These are phyloP conservation scores for Aptenodytes patagonicus DNA, from an alignment of 2,113 vertebrate species.

Conservation along the genomic window DNA sequence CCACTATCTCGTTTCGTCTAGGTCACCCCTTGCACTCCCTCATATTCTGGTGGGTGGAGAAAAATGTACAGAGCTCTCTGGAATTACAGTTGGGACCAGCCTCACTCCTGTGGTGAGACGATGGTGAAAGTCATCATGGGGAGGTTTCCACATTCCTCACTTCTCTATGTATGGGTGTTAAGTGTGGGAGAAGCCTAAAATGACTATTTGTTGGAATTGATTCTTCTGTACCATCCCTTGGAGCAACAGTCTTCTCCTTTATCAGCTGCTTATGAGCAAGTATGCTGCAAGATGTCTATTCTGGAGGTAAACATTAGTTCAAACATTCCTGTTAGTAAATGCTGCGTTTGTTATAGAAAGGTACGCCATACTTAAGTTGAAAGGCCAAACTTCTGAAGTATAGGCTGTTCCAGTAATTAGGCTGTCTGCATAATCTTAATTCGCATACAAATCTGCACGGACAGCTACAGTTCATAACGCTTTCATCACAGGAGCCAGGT, in stretches of 20 bases:
- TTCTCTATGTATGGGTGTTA: neutral
- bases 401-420: neutral
- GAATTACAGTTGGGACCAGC: neutral
- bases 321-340: neutral
- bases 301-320: neutral
- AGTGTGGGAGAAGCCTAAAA: neutral
- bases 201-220: neutral
- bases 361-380: neutral
- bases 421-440: neutral
- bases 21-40: neutral
- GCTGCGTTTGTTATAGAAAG: neutral
- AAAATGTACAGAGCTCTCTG: neutral
- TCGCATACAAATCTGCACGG: neutral
- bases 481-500: neutral
- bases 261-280: neutral
- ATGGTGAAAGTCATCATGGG: neutral
- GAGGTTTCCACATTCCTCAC: neutral
- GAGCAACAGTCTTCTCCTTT: neutral
- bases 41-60: neutral
- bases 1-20: neutral
- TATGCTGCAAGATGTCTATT: neutral
- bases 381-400: neutral
- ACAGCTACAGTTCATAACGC: neutral
- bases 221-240: neutral
- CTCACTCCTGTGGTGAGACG: neutral